Base-by-base conservation (phyloP, 2,797 vertebrate species). In the Acrossocheilus wenchowensis region DNA sequence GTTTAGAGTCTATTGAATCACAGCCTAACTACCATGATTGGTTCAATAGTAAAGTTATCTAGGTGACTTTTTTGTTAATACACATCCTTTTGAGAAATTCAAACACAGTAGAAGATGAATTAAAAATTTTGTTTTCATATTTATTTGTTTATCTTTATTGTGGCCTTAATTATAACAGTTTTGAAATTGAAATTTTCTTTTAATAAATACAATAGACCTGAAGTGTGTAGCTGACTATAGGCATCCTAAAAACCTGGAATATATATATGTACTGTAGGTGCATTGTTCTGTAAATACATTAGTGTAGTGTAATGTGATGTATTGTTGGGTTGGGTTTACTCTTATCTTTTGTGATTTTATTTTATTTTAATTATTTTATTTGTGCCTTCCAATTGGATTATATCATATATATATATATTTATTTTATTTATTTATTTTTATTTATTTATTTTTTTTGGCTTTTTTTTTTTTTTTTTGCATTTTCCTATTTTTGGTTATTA, bases 1-100 rank as follows among this genome's bases (percentile, higher is more conserved):
- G 80, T 78, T 83, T 88, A 81, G 54, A 78, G 71, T 81, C 80
- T 87, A 77, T 78, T 83, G 50, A 88, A 88, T 87, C 54, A 39
- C 26, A 64, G 36, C 15, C 21, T 74, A 50, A 64, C 54, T 64
- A 19, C 41, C 23, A 71, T 64, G 23, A 62, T 68, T 86, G 41
- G 57, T 82, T 89, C 57, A 66, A 62, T 86, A 78, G 71, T 66
- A 57, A 75, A 77, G 69, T 62, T 68, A 50, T 52, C 6, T 48
- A 4, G 30, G 1, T 36, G 2, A 68, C 26, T 34, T 34, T 50
- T 48, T 30, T 66, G 41, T 54, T 54, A 57, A 26, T 50, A 26
- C 0, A 36, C 50, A 39, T 57, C 74, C 19, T 78, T 78, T 78
- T 54, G 11, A 57, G 50, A 77, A 36, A 39, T 36, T 0, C 34